Base-by-base conservation (phyloP, 1,140 invertebrate species). In the Harpegnathos saltator region DNA sequence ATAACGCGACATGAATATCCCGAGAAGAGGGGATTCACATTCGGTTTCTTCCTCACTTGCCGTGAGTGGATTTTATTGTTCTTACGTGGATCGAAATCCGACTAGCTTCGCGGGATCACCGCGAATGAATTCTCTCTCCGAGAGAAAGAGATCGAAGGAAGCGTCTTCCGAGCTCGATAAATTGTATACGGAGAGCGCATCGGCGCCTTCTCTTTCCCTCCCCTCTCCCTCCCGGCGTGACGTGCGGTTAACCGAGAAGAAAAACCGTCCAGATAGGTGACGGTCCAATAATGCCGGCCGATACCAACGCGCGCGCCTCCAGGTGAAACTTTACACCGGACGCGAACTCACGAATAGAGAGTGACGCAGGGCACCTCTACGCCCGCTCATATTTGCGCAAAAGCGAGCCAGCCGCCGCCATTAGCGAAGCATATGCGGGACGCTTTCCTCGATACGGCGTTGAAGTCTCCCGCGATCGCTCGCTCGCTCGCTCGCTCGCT, bases 251-350 rank as follows among this genome's bases (percentile, higher is more conserved):
- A 73, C 78, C 84, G 11, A 66, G 44, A 29, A 73, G 54, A 86
- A 86, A 85, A 86, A 75, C n/a, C 69, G 7, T 38, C 26, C 44
- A 26, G 48, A 33, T 50, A 52, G 24, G 19, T 54, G 68, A 81
- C 33, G 77, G 33, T 59, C 54, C 69, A 80, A 82, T 75, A 85
- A 85, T 81, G 84, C 69, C 26, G 75, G 73, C 61, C 69, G 56
- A 48, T 52, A 59, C 29, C 38, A 69, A 29, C n/a, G 38, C 38
- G 54, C 24, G 50, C 65, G 22, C n/a, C 54, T 58, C 62, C 63
- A 80, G 72, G 84, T 87, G 85, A 87, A 86, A 87, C 81, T 83
- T 83, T 83, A 86, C 59, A 66, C 80, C 72, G 85, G 68, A 87
- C 65, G 73, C 54, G 62, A 87, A 78, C 33, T 73, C 29, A 14